Base-by-base conservation (phyloP, 1,140 invertebrate species). In the Drosophila prosaltans region DNA sequence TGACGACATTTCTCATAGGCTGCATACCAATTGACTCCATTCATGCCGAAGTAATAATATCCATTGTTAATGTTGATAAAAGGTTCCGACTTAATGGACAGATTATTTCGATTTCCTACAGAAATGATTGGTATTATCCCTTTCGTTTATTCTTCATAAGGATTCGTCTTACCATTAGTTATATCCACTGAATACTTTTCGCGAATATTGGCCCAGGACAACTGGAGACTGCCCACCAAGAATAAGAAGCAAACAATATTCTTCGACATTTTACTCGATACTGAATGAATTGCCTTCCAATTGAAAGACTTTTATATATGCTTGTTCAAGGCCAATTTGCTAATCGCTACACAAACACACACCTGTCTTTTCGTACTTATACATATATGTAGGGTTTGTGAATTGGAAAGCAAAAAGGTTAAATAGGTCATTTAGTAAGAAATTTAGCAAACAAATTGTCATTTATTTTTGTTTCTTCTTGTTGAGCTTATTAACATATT, bases 1-100 rank as follows among this genome's bases (percentile, higher is more conserved):
- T 10, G n/a, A 0, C 74, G 45, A 39, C 75, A 78, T 5, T 71
- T 66, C 16, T 78, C 74, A n/a, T 77, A 71, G 43, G 75, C 74
- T 21, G 10, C 58, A 10, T 72, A 78, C 75, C 75, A 78, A 48
- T 78, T 78, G 1, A 66, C 10, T 8, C 32, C 26, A 4, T 78
- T 61, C 11, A 32, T 59, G 8, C 68, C 75, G 45, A 78, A 78
- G 16, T 45, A 78, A 24, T 78, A 78, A 11, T 78, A 72, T 1
- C 74, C 48, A 11, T 61, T 16, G 28, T 41, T 48, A 40, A 78
- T 72, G 16, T 70, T 57, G 1, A 54, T 3, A 55, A 77, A 77
- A 6, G 74, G 74, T n/a, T 69, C 66, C 1, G 61, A 39, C 21
- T 60, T 70, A 1, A 77, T 1, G 0, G 39, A 11, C 24, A 61